Evolutionary conservation across 2,797 vertebrate species (phyloP).

Genomic region (Linurgus olivaceus): DNA sequence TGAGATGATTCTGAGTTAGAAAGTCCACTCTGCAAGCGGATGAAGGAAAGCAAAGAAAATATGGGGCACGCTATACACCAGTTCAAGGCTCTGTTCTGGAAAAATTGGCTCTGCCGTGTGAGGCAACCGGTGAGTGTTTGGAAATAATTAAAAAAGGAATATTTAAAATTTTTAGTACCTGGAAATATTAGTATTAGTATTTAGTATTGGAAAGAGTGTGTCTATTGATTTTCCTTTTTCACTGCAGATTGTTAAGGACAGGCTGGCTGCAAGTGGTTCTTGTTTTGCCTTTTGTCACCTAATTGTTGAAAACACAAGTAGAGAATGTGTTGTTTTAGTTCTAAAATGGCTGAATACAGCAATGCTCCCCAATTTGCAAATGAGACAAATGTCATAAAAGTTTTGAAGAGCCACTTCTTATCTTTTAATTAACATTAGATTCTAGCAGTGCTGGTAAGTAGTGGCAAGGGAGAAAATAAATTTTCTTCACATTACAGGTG

Average conservation of each 20-base stretch:
- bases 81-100: conserved; percentile 74
- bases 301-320: background rate
- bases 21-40: background rate
- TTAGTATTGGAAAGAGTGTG: background rate
- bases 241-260: background rate
- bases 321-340: background rate
- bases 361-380: background rate
- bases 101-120: conserved; percentile 75
- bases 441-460: background rate
- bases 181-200: background rate
- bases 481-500: background rate
- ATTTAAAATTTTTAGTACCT: background rate
- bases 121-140: conserved; percentile 72
- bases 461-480: background rate
- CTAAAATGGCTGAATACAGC: background rate
- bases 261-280: background rate
- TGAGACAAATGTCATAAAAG: background rate
- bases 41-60: background rate
- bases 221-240: background rate
- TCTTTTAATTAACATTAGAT: background rate
- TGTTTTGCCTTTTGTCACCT: background rate
- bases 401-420: background rate
- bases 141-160: background rate
- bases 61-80: conserved; percentile 60
- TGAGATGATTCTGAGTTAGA: background rate